Evolutionary conservation across 1,140 invertebrate genomes (phyloP).

Genomic region (Cydia pomonella): DNA sequence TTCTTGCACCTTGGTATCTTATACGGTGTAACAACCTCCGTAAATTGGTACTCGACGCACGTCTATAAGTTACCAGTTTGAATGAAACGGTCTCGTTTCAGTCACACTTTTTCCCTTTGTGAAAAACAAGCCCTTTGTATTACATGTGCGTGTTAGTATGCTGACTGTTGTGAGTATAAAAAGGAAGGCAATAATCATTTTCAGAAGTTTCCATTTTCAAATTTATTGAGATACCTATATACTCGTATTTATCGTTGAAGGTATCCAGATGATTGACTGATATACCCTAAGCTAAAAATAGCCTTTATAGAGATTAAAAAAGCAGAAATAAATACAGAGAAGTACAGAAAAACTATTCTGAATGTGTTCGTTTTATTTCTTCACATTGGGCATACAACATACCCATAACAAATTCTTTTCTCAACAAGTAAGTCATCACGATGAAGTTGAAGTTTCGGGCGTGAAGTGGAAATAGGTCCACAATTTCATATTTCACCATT

Average conservation of each 20-base stretch:
- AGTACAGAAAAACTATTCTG: too few relatives aligned
- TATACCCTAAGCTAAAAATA: too few relatives aligned
- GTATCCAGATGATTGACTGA: too few relatives aligned
- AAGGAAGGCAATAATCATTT: background rate
- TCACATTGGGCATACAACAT: too few relatives aligned
- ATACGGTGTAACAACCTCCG: constrained; percentile 39
- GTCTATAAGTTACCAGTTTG: constrained; percentile 49
- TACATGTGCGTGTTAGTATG: constrained; percentile 17
- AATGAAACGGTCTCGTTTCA: constrained; percentile 47
- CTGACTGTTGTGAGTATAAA: constrained; percentile 3
- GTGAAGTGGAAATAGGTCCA: background rate
- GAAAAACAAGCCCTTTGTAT: constrained; percentile 35
- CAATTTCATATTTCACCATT: background rate
- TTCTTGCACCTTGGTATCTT: background rate
- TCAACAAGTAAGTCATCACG: background rate
- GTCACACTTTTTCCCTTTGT: constrained; percentile 43
- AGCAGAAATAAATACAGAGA: too few relatives aligned
- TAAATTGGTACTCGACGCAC: constrained; percentile 47
- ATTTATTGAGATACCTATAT: background rate
- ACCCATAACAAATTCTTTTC: background rate
- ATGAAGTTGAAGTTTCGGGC: background rate
- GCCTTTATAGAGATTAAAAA: too few relatives aligned
- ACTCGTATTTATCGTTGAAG: too few relatives aligned
- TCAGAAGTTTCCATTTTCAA: background rate
- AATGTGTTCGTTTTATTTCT: too few relatives aligned